Base-by-base conservation (phyloP, 2,113 vertebrate species). In the rabbit (Oryctolagus cuniculus) region DNA sequence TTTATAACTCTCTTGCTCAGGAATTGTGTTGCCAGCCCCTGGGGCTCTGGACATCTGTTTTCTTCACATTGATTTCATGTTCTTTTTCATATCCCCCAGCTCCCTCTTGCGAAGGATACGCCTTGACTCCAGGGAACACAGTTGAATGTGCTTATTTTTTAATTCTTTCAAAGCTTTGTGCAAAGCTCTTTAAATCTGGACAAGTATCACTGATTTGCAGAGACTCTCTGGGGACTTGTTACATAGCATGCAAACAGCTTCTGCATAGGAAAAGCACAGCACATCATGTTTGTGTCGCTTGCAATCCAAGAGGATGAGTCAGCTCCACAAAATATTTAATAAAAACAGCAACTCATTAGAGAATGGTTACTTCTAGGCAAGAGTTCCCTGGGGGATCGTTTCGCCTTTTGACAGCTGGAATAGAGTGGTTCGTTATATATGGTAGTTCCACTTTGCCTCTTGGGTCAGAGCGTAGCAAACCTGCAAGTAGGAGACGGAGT, bases 1-100 rank as follows among this genome's bases (percentile, higher is more conserved):
- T 93, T 94, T 70, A 74, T 24, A 91, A 86, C 74, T 88, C 53
- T 90, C 84, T 93, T 86, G 69, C 49, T 88, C 82, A 86, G 79
- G 69, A 81, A 95, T 61, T 83, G 21, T 67, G 61, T 17, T 55
- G 72, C 73, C 64, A 51, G 74, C 87, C 90, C 61, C 96, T 61
- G 67, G 64, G 86, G 93, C 64, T 84, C 64, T n/a, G 36, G 82
- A 92, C 96, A 97, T 97, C 96, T 97, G 96, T 93, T 96, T 96
- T 95, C 80, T 79, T 92, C 81, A 95, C 81, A 69, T 95, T 94
- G 75, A 94, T 91, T 96, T 94, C 89, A 87, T 87, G 78, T 89
- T 92, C 90, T 79, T 90, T 97, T 95, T 95, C 66, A 73, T 87
- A 55, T 91, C 24, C 86, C 90, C 21, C 38, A 89, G 75, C 36